A percentile compares a stretch with the other conserved stretches of the same genome.
These are phyloP conservation scores for Chelonus insularis DNA, from an alignment of 1,140 invertebrate genomes.

Conservation along the genomic window DNA sequence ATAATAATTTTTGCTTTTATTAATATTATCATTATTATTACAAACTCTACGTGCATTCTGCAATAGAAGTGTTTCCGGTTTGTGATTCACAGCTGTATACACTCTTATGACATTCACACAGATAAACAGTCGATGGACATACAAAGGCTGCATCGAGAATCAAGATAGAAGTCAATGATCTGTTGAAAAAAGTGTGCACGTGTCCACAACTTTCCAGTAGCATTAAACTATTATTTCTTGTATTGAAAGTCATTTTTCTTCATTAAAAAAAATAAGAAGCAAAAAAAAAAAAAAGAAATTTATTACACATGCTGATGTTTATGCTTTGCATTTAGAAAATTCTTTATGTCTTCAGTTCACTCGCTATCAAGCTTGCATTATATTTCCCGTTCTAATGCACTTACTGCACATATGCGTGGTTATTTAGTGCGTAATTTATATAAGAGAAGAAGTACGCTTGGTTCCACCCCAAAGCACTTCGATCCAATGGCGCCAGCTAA, in stretches of 20 bases:
- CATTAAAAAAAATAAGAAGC: too few species aligned
- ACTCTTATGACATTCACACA: neutral
- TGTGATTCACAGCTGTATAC: conserved; percentile 10
- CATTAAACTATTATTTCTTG: conserved; percentile 19
- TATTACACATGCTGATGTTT: neutral
- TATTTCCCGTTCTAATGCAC: conserved; percentile 22
- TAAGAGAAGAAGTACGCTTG: conserved; percentile 57
- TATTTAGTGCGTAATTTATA: conserved; percentile 60
- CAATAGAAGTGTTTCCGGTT: conserved; percentile 8
- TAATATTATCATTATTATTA: neutral
- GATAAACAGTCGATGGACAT: neutral
- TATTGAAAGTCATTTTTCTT: too few species aligned
- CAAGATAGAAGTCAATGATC: conserved; percentile 51
- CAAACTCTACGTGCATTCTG: neutral
- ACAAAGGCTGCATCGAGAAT: conserved; percentile 7
- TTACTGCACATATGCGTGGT: conserved; percentile 31
- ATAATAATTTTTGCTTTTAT: neutral
- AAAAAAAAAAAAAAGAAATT: conserved; percentile 12
- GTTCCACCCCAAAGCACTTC: conserved; percentile 59
- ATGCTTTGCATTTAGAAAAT: neutral
- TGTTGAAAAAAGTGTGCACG: conserved; percentile 36
- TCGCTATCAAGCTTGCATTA: conserved; percentile 43
- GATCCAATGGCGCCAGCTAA: conserved; percentile 48
- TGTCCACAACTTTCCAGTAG: conserved; percentile 48
- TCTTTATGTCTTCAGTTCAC: conserved; percentile 34